Evolutionary conservation across 2,113 vertebrate species (phyloP).

Genomic region (Microtus montanus): DNA sequence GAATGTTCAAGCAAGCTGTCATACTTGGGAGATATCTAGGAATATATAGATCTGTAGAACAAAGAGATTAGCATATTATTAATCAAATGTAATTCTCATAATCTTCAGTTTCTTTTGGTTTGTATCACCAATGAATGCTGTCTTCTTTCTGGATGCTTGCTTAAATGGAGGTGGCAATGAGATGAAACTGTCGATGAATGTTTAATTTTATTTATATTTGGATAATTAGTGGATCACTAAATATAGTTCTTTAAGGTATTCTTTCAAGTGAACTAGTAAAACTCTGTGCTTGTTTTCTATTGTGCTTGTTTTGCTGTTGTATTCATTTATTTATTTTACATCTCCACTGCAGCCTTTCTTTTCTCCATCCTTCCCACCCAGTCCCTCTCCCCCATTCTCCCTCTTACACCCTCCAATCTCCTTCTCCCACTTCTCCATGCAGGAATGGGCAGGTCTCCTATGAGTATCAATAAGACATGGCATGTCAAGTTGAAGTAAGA

Average conservation of each 20-base stretch:
- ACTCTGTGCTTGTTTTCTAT: background rate
- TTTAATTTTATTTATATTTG: conserved; percentile 26
- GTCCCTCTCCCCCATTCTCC: background rate
- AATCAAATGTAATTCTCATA: conserved; percentile 24
- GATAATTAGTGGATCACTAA: background rate
- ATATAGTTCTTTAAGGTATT: background rate
- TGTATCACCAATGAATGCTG: background rate
- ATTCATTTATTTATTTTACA: background rate
- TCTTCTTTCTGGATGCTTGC: background rate
- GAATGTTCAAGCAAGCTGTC: conserved; percentile 8
- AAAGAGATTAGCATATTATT: background rate
- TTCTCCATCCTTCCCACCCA: background rate
- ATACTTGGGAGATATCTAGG: conserved; percentile 16
- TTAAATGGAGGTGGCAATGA: background rate
- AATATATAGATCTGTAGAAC: background rate
- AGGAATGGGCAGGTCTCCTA: background rate
- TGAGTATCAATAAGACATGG: background rate
- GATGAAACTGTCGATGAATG: background rate
- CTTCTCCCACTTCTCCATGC: background rate
- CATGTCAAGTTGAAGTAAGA: background rate
- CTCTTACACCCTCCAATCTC: no score
- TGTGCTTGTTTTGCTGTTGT: background rate
- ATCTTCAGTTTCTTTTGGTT: background rate
- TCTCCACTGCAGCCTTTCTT: background rate
- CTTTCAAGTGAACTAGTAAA: background rate